Conservation (phyloP, 2,797 vertebrate species). For the Coreius guichenoti region DNA sequence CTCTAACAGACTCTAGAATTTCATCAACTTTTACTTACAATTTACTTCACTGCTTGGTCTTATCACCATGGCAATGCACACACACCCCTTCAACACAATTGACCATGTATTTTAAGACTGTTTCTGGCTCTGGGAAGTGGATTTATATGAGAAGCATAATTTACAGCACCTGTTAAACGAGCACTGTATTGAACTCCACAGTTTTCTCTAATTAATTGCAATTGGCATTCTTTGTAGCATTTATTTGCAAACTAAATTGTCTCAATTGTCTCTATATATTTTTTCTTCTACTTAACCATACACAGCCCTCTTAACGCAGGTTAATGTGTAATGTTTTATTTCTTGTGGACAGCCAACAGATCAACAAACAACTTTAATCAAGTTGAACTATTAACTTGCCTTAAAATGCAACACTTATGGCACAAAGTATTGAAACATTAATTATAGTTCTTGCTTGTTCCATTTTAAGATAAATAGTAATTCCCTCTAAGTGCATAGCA, state of each 20-base stretch:
- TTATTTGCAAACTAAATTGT: not conserved
- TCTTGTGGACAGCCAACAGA: not conserved
- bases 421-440: not conserved
- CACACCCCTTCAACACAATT: conserved; percentile 17
- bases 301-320: not conserved
- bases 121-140: not conserved
- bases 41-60: conserved; percentile 60
- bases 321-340: not conserved
- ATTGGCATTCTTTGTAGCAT: not conserved
- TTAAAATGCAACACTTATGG: not conserved
- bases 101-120: not conserved
- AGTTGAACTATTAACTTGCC: not conserved
- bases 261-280: not conserved
- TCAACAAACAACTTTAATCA: not conserved
- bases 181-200: not conserved
- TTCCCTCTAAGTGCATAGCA: conserved; percentile 1
- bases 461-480: not conserved
- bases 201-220: not conserved
- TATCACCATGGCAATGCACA: conserved; percentile 55
- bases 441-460: not conserved
- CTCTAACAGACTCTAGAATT: conserved; percentile 65
- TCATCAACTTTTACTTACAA: conserved; percentile 72
- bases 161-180: not conserved
- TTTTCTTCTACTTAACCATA: not conserved
- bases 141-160: not conserved